Percentiles rank a stretch among this genome's conserved stretches.
phyloP scores from a whole-genome alignment of 2,797 vertebrate genomes.

The Acrossocheilus wenchowensis region DNA sequence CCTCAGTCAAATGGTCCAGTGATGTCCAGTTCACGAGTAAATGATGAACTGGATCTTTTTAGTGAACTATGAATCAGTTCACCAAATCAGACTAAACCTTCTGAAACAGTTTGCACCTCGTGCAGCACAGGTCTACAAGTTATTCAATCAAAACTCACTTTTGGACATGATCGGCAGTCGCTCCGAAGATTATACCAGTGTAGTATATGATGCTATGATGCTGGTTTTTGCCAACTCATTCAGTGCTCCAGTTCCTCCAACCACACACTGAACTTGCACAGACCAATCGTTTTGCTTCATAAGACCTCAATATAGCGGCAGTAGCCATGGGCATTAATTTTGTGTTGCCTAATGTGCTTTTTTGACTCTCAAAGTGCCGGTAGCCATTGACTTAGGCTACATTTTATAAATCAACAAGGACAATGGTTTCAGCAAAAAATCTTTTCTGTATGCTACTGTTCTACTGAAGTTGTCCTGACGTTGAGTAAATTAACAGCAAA shows the following conservation, averaged over 20 bases:
- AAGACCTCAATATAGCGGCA: neutral
- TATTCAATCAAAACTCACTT: neutral
- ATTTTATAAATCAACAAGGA: neutral
- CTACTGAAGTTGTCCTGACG: neutral
- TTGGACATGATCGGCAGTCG: neutral
- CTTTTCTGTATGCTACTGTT: neutral
- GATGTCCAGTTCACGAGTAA: neutral
- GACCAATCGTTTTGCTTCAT: neutral
- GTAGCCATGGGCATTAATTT: neutral
- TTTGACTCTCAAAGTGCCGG: neutral
- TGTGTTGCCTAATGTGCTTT: neutral
- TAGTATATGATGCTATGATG: too few species aligned
- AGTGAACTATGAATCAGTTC: neutral
- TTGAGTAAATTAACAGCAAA: neutral
- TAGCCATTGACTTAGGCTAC: too few species aligned
- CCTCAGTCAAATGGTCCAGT: neutral
- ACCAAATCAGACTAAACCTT: neutral
- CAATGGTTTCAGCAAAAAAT: neutral
- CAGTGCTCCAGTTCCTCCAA: neutral
- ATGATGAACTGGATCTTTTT: neutral
- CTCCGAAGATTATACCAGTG: too few species aligned
- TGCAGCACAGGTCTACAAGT: neutral
- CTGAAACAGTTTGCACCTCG: neutral
- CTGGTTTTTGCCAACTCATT: neutral
- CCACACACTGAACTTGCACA: neutral